Conservation (phyloP, 2,113 vertebrate species). For the Oncorhynchus masou region DNA sequence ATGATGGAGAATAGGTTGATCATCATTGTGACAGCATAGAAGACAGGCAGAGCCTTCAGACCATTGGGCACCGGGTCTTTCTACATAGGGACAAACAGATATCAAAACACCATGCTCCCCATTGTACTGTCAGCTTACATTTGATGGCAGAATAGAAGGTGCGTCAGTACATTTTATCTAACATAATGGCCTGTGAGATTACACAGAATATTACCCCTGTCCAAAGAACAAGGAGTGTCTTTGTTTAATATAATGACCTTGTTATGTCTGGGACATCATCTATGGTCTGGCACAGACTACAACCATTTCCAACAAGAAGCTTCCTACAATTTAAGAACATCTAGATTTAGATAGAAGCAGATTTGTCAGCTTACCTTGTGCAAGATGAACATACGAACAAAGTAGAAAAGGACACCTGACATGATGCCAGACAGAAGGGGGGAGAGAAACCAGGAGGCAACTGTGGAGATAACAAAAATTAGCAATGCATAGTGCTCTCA, state of each 20-base stretch:
- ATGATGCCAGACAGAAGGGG: constrained; percentile 93
- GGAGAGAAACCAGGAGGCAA: constrained; percentile 95
- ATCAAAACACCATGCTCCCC: background rate
- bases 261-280: background rate
- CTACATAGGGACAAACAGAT: constrained; percentile 64
- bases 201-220: background rate
- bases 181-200: background rate
- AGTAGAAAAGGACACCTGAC: constrained; percentile 91
- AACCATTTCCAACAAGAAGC: background rate
- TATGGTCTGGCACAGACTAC: background rate
- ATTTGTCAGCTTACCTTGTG: constrained; percentile 79
- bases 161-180: background rate
- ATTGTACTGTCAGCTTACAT: constrained; percentile 24
- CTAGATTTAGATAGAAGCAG: background rate
- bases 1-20: constrained; percentile 97
- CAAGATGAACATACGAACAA: constrained; percentile 88
- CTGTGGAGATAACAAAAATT: constrained; percentile 63
- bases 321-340: background rate
- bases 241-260: constrained; percentile 8
- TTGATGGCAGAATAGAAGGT: background rate
- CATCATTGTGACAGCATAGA: constrained; percentile 91
- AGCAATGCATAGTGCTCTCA: background rate
- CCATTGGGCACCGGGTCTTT: constrained; percentile 92
- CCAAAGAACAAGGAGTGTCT: background rate
- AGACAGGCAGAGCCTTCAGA: constrained; percentile 87